phyloP scores from a whole-genome alignment of 2,797 vertebrate species.

The Malurus splendens region DNA sequence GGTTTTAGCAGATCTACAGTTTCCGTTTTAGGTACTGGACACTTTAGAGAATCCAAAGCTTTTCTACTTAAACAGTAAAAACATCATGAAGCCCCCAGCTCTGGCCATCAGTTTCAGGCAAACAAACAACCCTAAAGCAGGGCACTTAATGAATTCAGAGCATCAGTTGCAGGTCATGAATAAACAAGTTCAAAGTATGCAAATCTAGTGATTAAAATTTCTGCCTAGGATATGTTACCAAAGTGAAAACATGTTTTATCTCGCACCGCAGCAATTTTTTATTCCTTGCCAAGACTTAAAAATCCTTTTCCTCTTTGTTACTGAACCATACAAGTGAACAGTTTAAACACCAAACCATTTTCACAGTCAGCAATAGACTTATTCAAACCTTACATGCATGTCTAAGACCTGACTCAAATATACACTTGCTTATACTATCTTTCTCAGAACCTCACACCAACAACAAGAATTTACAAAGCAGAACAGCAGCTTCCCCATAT shows the following conservation, averaged over 20 bases:
- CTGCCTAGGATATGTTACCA: not conserved
- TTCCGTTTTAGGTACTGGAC: not conserved
- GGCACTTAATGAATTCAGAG: not conserved
- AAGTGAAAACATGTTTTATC: slow-evolving; percentile 11
- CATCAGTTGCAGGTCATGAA: not conserved
- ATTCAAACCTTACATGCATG: fast-evolving
- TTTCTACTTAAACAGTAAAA: not conserved
- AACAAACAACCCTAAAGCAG: not conserved
- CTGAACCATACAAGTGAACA: not conserved
- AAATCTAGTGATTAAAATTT: not conserved
- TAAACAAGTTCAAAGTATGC: slow-evolving; percentile 16
- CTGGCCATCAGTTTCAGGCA: not conserved
- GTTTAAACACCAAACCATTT: not conserved
- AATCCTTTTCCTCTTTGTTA: not conserved
- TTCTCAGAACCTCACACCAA: not conserved
- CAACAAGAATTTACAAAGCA: not conserved
- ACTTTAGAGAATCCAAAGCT: not conserved
- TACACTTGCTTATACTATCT: fast-evolving
- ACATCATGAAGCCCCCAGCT: not conserved
- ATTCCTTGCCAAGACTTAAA: not conserved
- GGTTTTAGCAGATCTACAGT: not conserved
- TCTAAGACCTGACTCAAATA: not conserved
- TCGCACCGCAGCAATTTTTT: not conserved
- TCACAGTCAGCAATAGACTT: not conserved
- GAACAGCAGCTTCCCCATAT: not conserved